A percentile compares a stretch with the other conserved stretches of the same genome.
phyloP scores from a whole-genome alignment of 2,888 invertebrate species.

The Nemoura dubitans region DNA sequence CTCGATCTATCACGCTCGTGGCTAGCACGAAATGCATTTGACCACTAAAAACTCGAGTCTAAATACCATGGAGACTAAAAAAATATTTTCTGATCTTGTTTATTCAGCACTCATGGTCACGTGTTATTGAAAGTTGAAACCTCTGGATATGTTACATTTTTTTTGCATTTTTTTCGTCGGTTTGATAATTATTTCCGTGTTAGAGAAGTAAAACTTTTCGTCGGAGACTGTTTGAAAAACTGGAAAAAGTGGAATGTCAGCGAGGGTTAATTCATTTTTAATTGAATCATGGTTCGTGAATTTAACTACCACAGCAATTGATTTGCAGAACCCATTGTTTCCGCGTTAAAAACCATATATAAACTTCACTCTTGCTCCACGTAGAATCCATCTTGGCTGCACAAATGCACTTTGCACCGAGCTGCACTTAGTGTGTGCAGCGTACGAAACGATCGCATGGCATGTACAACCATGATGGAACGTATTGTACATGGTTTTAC shows the following conservation, averaged over 20 bases:
- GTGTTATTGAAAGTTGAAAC: neutral
- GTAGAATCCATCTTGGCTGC: neutral
- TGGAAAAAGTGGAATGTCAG: neutral
- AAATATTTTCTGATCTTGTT: neutral
- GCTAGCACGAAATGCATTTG: neutral
- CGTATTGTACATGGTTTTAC: no score
- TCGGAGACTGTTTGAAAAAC: neutral
- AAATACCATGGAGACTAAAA: neutral
- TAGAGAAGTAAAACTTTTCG: neutral
- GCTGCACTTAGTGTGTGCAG: neutral
- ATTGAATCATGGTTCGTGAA: neutral
- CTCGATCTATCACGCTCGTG: neutral
- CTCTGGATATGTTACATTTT: neutral
- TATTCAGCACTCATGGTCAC: neutral
- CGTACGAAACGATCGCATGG: neutral
- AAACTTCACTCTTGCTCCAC: no score
- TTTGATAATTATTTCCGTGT: neutral
- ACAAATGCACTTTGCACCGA: neutral
- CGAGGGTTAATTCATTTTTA: neutral
- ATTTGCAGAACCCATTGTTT: neutral
- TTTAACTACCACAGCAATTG: neutral
- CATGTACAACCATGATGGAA: no score
- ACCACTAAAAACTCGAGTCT: neutral
- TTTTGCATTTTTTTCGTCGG: neutral
- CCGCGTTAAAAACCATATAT: neutral